A percentile compares a stretch with the other conserved stretches of the same genome.
Evolutionary conservation across 1,140 invertebrate genomes (phyloP).

Genomic region (Plutomurus gul): DNA sequence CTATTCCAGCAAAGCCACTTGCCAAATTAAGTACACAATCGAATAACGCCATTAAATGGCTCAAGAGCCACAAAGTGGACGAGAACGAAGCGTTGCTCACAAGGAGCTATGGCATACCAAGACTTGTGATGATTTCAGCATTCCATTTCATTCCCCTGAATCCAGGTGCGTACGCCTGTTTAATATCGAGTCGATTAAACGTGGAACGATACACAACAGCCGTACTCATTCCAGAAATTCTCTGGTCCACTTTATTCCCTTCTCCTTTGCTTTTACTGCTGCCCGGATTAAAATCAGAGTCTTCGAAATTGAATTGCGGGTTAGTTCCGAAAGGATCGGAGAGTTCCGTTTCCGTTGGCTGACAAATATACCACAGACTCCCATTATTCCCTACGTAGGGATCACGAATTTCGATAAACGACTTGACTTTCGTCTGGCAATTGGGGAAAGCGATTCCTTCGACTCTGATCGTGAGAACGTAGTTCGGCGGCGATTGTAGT

Average conservation of each 20-base stretch:
- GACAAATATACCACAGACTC: conserved; percentile 68
- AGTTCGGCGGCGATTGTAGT: conserved; percentile 64
- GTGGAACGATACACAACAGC: conserved; percentile 53
- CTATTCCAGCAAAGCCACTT: no score
- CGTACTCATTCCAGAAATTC: conserved; percentile 26
- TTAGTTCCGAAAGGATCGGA: not conserved
- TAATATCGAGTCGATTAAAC: conserved; percentile 55
- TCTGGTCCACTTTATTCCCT: conserved; percentile 22
- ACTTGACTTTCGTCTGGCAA: conserved; percentile 53
- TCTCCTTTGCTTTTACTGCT: conserved; percentile 44
- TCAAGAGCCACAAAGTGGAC: not conserved
- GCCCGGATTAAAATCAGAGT: conserved; percentile 63
- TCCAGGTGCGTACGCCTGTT: conserved; percentile 50
- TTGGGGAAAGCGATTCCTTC: conserved; percentile 31
- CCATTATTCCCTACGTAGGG: conserved; percentile 70
- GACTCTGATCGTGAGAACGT: conserved; percentile 58
- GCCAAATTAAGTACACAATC: no score
- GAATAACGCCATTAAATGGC: no score
- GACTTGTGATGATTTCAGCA: conserved; percentile 40
- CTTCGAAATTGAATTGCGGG: conserved; percentile 38
- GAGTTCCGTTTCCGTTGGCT: conserved; percentile 54
- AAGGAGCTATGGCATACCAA: conserved; percentile 45
- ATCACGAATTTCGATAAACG: conserved; percentile 66
- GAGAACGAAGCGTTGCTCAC: not conserved
- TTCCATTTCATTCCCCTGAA: conserved; percentile 40